Conservation (phyloP, 2,888 invertebrate species). For the Thyatira batis region DNA sequence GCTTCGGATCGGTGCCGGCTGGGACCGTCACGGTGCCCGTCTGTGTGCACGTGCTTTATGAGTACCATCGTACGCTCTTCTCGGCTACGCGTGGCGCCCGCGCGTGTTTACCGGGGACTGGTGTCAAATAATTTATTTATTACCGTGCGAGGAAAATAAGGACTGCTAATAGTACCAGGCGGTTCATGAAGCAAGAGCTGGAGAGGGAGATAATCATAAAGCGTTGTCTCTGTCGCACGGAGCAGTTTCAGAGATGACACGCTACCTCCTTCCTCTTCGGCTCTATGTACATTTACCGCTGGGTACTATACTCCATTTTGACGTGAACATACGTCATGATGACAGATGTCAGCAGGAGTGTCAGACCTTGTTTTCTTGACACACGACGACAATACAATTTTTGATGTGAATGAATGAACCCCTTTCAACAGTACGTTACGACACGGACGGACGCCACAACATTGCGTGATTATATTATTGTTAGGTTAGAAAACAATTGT, state of each 20-base stretch:
- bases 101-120: constrained; percentile 47
- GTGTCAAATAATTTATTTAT: constrained; percentile 13
- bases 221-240: no score
- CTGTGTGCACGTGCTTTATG: constrained; percentile 63
- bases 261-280: no score
- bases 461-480: constrained; percentile 45
- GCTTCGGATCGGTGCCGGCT: constrained; percentile 80
- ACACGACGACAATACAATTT: constrained; percentile 1
- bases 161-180: no score
- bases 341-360: neutral
- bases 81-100: constrained; percentile 70
- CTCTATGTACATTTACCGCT: no score
- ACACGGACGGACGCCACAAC: constrained; percentile 80
- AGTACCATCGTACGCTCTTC: constrained; percentile 78
- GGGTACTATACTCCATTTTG: no score
- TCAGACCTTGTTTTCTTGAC: neutral
- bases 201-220: no score
- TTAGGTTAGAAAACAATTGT: constrained; percentile 30
- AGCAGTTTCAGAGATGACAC: no score
- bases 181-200: no score
- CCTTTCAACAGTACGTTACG: constrained; percentile 38
- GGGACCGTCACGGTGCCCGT: constrained; percentile 81
- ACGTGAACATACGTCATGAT: neutral
- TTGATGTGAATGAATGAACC: constrained; percentile 26
- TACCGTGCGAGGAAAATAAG: neutral